Evolutionary conservation across 92 coral and sea anemone genomes (phyloP).

Genomic region (Galaxea fascicularis): DNA sequence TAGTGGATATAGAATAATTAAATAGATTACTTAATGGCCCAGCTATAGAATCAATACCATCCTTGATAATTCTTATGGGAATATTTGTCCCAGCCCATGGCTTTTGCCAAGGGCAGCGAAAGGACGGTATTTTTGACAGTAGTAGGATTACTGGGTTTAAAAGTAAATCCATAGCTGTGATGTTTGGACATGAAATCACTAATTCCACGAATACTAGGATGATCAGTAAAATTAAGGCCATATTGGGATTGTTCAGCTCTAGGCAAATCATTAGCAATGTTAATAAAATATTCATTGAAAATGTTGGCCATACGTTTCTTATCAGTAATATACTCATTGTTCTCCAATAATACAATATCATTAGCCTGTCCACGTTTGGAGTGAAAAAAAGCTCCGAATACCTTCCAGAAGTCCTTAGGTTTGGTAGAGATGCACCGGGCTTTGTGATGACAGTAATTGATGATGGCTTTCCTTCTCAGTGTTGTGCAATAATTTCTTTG

Average conservation of each 20-base stretch:
- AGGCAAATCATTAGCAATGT: constrained; percentile 28
- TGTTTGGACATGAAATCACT: no score
- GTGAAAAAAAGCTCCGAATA: constrained; percentile 6
- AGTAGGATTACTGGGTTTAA: neutral
- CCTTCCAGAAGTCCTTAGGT: constrained; percentile 22
- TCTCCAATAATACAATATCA: constrained; percentile 29
- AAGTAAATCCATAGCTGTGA: constrained; percentile 18
- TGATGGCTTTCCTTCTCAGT: constrained; percentile 57
- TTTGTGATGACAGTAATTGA: constrained; percentile 30
- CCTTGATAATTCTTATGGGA: constrained; percentile 38
- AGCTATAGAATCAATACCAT: constrained; percentile 34
- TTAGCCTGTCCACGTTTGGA: constrained; percentile 32
- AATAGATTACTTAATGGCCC: constrained; percentile 6
- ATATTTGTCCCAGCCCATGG: constrained; percentile 39
- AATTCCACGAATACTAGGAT: no score
- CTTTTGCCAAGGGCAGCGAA: constrained; percentile 23
- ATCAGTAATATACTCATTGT: neutral
- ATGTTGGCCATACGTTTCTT: constrained; percentile 8
- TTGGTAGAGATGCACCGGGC: neutral
- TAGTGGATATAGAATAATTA: no score
- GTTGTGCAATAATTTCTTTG: constrained; percentile 38
- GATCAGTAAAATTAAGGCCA: no score
- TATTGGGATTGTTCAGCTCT: neutral
- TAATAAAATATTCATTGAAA: constrained; percentile 40
- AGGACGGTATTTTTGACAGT: neutral